Conservation (phyloP, 2,797 vertebrate species). For the Microcaecilia unicolor region DNA sequence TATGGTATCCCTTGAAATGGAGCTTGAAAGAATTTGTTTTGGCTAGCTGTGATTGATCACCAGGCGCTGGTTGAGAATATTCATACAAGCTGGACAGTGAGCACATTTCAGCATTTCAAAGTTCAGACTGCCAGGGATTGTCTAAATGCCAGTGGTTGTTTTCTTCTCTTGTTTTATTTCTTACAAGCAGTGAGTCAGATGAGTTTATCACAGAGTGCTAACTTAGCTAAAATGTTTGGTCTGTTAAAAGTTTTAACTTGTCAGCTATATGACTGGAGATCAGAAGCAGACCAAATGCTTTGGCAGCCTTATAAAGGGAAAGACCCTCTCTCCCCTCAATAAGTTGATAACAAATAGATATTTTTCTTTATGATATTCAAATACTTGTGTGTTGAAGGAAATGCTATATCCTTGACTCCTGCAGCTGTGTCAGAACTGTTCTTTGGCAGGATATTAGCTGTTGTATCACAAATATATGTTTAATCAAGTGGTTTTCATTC, state of each 20-base stretch:
- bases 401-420: no score
- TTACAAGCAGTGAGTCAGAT: slow-evolving; percentile 25
- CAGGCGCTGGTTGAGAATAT: slow-evolving; percentile 21
- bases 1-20: slow-evolving; percentile 13
- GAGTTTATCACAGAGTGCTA: slow-evolving; percentile 32
- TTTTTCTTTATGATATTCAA: no score
- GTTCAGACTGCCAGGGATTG: slow-evolving; percentile 12
- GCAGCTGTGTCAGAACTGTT: no score
- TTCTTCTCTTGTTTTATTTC: not conserved
- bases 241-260: slow-evolving; percentile 30
- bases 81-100: slow-evolving; percentile 18
- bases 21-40: slow-evolving; percentile 28
- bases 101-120: slow-evolving; percentile 9
- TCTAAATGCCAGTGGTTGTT: slow-evolving; percentile 25
- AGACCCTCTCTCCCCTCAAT: no score
- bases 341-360: no score
- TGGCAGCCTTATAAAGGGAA: slow-evolving; percentile 11
- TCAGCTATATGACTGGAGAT: slow-evolving; percentile 13
- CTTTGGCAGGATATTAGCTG: no score
- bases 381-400: no score
- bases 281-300: slow-evolving; percentile 31
- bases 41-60: slow-evolving; percentile 21
- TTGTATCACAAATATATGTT: no score
- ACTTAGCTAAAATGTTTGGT: slow-evolving; percentile 18
- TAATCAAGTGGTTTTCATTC: no score